phyloP scores from a whole-genome alignment of 2,888 invertebrate species.

The Drosophila setosimentum region DNA sequence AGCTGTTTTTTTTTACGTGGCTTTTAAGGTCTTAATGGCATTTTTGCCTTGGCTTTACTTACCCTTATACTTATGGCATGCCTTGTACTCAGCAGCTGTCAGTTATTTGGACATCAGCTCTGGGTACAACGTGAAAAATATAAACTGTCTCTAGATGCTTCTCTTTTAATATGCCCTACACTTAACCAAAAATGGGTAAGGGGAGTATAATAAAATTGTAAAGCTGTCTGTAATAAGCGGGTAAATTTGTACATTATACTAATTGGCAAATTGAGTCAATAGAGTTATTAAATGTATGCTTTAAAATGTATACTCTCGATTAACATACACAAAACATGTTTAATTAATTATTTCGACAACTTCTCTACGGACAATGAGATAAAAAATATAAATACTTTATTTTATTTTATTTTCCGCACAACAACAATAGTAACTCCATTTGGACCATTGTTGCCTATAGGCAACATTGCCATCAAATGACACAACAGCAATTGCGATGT shows the following conservation, averaged over 20 bases:
- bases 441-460: too few species aligned
- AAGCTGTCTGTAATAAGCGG: background rate
- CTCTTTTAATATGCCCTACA: slow-evolving; percentile 11
- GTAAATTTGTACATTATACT: background rate
- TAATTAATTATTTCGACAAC: background rate
- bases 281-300: background rate
- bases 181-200: background rate
- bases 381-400: too few species aligned
- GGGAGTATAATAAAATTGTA: background rate
- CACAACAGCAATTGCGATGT: too few species aligned
- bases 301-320: background rate
- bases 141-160: slow-evolving; percentile 56
- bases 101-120: slow-evolving; percentile 59
- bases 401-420: too few species aligned
- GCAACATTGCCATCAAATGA: background rate
- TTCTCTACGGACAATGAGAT: background rate
- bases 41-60: slow-evolving; percentile 14
- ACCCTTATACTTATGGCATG: background rate
- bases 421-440: too few species aligned
- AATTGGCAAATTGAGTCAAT: background rate
- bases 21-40: slow-evolving; percentile 56
- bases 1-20: slow-evolving; percentile 51
- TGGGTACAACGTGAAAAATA: slow-evolving; percentile 60
- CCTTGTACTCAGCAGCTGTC: slow-evolving; percentile 33
- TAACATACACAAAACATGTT: background rate